Evolutionary conservation across 2,797 vertebrate genomes (phyloP), one percentile per base, ranked within the genome.

Genomic region (Alca torda): DNA sequence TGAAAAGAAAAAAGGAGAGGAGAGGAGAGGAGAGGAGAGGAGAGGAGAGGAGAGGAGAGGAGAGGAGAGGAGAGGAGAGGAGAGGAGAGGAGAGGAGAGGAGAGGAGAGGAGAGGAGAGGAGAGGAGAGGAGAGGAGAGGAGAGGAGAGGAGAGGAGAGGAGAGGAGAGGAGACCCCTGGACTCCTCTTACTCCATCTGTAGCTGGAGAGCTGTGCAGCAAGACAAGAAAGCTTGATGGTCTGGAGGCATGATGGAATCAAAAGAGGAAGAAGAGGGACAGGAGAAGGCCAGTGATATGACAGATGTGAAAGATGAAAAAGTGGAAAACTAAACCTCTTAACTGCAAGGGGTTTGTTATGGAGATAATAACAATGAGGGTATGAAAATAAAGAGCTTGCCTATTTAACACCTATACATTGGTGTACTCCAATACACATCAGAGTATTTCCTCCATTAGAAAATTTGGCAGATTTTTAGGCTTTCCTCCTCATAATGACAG

Each of bases 161-260:
- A 28, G 35, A 25, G 48, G 24, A 4, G 12, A 48, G 39, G 11
- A 0, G 17, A 8, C 4, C 28, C 24, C 35, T 14, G 6, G 12
- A 24, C 16, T 84, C 7, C 33, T 84, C n/a, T 51, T 2, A 12
- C 17, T 19, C 11, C 7, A 43, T 14, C 25, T 37, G n/a, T 28
- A 65, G 10, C 26, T 19, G n/a, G 39, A 14, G 1, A 30, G 16
- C 1, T 17, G 13, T 30, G 39, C 33, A 83, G 24, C 12, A 54
- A 37, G 33, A 26, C 28, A 48, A 23, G 28, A 86, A 77, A 65
- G 1, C 3, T 3, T 23, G 7, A 16, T 43, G 3, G 10, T 73
- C 18, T 70, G 73, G 15, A 61, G 37, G 4, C 2, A 8, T 30
- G 6, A 23, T 50, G 39, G 48, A 41, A 37, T 59, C 7, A 24